phyloP scores from a whole-genome alignment of 35 echinoderm and acorn worm genomes.

The Chiridota heheva region DNA sequence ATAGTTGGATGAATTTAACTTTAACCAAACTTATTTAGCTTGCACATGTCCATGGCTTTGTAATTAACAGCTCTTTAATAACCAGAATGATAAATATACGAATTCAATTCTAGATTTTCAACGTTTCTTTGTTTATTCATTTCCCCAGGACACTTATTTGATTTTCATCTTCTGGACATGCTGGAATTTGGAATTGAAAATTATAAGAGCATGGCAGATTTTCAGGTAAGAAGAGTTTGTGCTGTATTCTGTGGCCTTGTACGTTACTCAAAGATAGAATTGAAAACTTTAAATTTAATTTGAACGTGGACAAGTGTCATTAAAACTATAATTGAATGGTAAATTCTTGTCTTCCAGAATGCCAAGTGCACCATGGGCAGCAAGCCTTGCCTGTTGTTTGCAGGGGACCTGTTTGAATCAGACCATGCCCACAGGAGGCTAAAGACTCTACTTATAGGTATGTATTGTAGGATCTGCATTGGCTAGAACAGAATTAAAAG shows the following conservation, averaged over 20 bases:
- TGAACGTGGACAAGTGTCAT: no score
- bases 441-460: conserved; percentile 83
- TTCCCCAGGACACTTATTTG: conserved; percentile 63
- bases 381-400: conserved; percentile 88
- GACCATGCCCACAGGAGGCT: conserved; percentile 74
- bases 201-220: conserved; percentile 72
- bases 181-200: conserved; percentile 85
- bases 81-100: not conserved
- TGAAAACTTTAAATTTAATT: not conserved
- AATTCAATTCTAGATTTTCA: not conserved
- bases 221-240: conserved; percentile 57
- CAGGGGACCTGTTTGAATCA: conserved; percentile 80
- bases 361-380: conserved; percentile 70
- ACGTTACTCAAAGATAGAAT: not conserved
- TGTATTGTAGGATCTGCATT: not conserved
- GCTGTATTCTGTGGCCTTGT: not conserved
- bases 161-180: conserved; percentile 91
- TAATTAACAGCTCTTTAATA: not conserved
- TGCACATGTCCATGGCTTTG: no score
- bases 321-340: no score
- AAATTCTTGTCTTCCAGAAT: conserved; percentile 67
- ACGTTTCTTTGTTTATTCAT: not conserved
- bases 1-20: no score
- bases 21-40: not conserved
- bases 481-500: not conserved